These are phyloP conservation scores for Rhynchomys soricoides DNA, from an alignment of 2,113 vertebrate genomes.

Conservation along the genomic window DNA sequence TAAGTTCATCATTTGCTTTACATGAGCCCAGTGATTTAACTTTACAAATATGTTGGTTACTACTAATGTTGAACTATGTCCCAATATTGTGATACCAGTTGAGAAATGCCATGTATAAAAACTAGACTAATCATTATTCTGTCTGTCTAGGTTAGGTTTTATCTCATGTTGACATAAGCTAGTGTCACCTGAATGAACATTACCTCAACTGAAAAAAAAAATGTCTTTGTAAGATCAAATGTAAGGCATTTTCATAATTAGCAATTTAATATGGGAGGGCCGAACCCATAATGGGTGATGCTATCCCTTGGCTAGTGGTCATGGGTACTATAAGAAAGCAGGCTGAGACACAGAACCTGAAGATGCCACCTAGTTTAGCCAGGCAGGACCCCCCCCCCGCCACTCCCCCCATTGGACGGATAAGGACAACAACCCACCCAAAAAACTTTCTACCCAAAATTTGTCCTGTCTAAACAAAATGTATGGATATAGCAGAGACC, in stretches of 20 bases:
- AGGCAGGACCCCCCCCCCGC: too few species aligned
- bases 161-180: not conserved
- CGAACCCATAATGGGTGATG: not conserved
- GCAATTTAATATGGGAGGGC: too few species aligned
- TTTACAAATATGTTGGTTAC: constrained; percentile 77
- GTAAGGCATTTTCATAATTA: not conserved
- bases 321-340: not conserved
- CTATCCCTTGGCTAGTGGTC: not conserved
- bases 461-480: too few species aligned
- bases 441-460: too few species aligned
- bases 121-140: not conserved
- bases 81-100: not conserved
- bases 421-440: too few species aligned
- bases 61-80: constrained; percentile 59
- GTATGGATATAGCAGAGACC: too few species aligned
- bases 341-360: not conserved
- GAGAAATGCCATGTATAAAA: not conserved
- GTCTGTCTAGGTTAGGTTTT: not conserved
- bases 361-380: too few species aligned
- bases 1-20: not conserved
- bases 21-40: not conserved
- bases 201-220: not conserved
- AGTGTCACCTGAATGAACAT: not conserved
- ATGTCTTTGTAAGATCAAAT: not conserved
- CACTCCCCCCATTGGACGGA: too few species aligned